Evolutionary conservation across 2,113 vertebrate genomes (phyloP).

Genomic region (Mesitornis unicolor): DNA sequence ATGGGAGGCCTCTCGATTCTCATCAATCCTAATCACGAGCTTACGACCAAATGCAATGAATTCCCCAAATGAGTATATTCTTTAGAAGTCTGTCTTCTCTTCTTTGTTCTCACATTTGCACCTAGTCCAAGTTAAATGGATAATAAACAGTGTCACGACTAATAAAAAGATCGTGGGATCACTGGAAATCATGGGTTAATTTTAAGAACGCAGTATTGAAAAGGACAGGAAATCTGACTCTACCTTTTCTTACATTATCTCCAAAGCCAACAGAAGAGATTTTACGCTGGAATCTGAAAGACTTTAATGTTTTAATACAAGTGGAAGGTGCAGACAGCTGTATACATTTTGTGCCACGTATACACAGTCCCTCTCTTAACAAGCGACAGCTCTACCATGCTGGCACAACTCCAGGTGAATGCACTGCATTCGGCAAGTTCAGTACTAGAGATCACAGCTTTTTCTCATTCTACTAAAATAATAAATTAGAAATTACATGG

Average conservation of each 20-base stretch:
- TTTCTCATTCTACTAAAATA: background rate
- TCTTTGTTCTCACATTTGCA: background rate
- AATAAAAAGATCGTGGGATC: background rate
- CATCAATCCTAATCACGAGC: background rate
- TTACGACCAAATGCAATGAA: background rate
- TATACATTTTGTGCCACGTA: background rate
- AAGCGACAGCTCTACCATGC: background rate
- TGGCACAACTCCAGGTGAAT: background rate
- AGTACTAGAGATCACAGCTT: background rate
- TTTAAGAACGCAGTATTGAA: background rate
- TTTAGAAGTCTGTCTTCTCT: background rate
- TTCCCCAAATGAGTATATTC: background rate
- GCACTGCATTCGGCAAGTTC: background rate
- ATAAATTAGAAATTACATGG: conserved; percentile 9
- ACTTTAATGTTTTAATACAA: background rate
- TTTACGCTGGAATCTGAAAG: background rate
- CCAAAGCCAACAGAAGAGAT: background rate
- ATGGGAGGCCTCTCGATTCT: no score
- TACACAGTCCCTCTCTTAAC: background rate
- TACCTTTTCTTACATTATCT: background rate
- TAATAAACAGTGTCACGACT: background rate
- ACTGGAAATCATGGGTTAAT: background rate
- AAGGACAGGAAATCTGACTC: background rate
- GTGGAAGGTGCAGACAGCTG: background rate
- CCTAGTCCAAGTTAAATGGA: background rate